phyloP scores from a whole-genome alignment of 2,888 invertebrate genomes.

The Scaptomyza polygonia region DNA sequence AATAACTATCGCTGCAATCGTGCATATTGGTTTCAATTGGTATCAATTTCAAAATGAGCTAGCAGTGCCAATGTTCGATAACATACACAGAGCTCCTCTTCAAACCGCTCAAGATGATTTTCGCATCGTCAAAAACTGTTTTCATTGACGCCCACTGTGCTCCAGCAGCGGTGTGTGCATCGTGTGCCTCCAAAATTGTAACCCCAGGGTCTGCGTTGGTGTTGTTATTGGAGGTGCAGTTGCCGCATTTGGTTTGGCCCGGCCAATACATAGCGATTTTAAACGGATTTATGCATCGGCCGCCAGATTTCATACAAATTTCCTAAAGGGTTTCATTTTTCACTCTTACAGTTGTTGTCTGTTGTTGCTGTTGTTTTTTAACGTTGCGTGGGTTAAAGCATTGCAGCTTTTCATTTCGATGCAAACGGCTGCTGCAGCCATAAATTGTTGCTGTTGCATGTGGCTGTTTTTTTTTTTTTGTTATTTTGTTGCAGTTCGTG shows the following conservation, averaged over 20 bases:
- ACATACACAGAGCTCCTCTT: neutral
- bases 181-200: constrained; percentile 53
- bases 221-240: constrained; percentile 67
- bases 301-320: constrained; percentile 65
- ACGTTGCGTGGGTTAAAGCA: constrained; percentile 70
- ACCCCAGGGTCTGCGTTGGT: constrained; percentile 64
- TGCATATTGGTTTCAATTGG: neutral
- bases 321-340: constrained; percentile 78
- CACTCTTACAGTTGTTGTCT: constrained; percentile 36
- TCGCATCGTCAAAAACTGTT: constrained; percentile 1
- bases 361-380: constrained; percentile 19
- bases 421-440: constrained; percentile 62
- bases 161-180: constrained; percentile 41
- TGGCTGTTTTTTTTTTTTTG: constrained; percentile 20
- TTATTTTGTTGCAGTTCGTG: constrained; percentile 55
- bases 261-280: constrained; percentile 60
- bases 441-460: constrained; percentile 58
- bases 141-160: constrained; percentile 59
- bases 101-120: neutral
- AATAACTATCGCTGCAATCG: neutral
- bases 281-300: constrained; percentile 73
- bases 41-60: neutral
- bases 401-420: constrained; percentile 58
- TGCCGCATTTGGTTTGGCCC: constrained; percentile 41
- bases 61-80: neutral